Evolutionary conservation across 2,797 vertebrate genomes (phyloP).

Genomic region (Oreonectes daqikongensis): DNA sequence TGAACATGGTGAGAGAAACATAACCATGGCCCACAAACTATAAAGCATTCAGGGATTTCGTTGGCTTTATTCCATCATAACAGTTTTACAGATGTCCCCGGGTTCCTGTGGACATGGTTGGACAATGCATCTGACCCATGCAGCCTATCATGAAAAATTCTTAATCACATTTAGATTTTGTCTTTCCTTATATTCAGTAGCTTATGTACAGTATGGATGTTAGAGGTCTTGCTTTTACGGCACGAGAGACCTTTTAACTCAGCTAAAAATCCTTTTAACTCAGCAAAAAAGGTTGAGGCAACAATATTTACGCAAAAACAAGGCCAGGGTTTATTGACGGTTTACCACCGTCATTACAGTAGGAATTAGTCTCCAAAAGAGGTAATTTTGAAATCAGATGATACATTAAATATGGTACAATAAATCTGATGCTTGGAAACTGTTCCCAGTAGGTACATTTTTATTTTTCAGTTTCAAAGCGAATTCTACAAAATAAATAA

Average conservation of each 20-base stretch:
- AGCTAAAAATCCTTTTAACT: slow-evolving; percentile 7
- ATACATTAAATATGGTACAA: slow-evolving; percentile 28
- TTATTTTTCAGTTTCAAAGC: neutral
- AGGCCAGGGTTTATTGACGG: slow-evolving; percentile 11
- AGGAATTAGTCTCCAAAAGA: slow-evolving; percentile 10
- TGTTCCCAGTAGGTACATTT: neutral
- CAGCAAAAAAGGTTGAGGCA: neutral
- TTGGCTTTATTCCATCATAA: slow-evolving; percentile 30
- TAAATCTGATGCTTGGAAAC: slow-evolving; percentile 18
- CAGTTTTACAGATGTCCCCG: slow-evolving; percentile 38
- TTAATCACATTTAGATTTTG: slow-evolving; percentile 28
- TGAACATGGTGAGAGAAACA: slow-evolving; percentile 30
- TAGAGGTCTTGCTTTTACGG: neutral
- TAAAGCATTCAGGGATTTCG: slow-evolving; percentile 40
- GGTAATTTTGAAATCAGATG: slow-evolving; percentile 25
- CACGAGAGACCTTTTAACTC: slow-evolving; percentile 2
- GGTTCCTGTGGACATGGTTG: slow-evolving; percentile 20
- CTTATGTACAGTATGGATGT: neutral
- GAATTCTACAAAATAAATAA: slow-evolving; percentile 7
- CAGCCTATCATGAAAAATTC: too few relatives aligned
- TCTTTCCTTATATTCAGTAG: slow-evolving; percentile 2
- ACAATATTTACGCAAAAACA: slow-evolving; percentile 13
- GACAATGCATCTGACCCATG: neutral
- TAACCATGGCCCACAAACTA: slow-evolving; percentile 38
- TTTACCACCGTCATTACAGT: slow-evolving; percentile 29